Evolutionary conservation across 1,140 invertebrate species (phyloP).

Genomic region (Akabosia matsudoensis): DNA sequence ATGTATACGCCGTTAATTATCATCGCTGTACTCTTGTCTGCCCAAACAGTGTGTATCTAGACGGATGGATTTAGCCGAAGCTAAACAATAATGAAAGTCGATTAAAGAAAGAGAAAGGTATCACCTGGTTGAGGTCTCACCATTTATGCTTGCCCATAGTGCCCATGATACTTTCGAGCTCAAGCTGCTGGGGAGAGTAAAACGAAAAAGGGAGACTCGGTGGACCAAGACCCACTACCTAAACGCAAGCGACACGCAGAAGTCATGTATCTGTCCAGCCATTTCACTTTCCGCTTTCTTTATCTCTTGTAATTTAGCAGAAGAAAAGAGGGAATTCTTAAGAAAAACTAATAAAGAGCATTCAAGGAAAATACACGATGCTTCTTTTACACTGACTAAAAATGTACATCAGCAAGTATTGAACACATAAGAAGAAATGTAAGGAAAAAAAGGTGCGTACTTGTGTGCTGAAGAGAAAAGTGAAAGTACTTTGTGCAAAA

Average conservation of each 20-base stretch:
- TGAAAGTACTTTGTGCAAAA: not conserved
- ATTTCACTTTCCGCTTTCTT: not conserved
- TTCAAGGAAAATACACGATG: too few relatives aligned
- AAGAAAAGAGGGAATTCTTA: not conserved
- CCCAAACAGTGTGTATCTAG: not conserved
- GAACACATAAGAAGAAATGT: not conserved
- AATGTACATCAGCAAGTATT: too few relatives aligned
- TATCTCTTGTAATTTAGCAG: not conserved
- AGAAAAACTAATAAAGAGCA: too few relatives aligned
- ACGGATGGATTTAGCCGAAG: not conserved
- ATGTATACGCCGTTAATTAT: not conserved
- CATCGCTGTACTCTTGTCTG: not conserved
- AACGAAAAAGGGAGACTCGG: too few relatives aligned
- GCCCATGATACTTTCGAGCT: not conserved
- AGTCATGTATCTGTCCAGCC: not conserved
- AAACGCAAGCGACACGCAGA: not conserved
- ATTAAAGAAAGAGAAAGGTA: not conserved
- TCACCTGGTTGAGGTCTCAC: not conserved
- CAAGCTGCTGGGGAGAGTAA: too few relatives aligned
- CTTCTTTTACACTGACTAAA: too few relatives aligned
- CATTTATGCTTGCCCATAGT: not conserved
- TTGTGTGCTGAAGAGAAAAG: not conserved
- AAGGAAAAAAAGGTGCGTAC: not conserved
- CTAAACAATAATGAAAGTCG: not conserved
- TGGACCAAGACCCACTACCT: not conserved